Conservation (phyloP, 2,113 vertebrate genomes). For the Callipepla californica region DNA sequence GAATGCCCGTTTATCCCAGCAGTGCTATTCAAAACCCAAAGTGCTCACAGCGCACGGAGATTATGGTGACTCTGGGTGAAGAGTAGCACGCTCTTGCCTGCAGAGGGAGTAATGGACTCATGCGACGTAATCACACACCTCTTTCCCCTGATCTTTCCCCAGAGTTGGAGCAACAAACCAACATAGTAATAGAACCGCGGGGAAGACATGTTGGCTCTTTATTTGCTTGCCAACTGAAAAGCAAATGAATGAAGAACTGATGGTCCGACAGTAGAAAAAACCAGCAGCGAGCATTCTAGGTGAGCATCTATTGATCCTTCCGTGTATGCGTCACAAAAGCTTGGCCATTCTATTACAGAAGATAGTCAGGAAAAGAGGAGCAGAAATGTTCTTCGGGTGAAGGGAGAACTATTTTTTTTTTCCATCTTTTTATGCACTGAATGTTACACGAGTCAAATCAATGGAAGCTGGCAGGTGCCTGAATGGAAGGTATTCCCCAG, state of each 20-base stretch:
- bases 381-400: not conserved
- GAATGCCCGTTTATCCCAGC: not conserved
- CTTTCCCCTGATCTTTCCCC: not conserved
- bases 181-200: not conserved
- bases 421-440: not conserved
- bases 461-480: not conserved
- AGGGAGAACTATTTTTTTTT: not conserved
- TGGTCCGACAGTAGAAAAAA: not conserved
- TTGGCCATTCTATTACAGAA: not conserved
- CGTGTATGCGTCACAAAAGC: accelerated
- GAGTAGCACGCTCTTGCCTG: not conserved
- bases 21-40: not conserved
- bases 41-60: accelerated
- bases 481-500: not conserved
- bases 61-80: not conserved
- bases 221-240: not conserved
- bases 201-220: accelerated
- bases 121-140: not conserved
- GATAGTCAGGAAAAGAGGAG: not conserved
- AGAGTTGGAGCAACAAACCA: not conserved
- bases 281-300: not conserved
- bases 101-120: constrained; percentile 21
- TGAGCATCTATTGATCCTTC: not conserved
- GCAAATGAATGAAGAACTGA: not conserved
- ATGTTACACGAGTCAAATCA: not conserved